Evolutionary conservation across 2,888 invertebrate species (phyloP), one percentile per base, ranked within the genome.

Genomic region (Poecilobothrus nobilitatus): DNA sequence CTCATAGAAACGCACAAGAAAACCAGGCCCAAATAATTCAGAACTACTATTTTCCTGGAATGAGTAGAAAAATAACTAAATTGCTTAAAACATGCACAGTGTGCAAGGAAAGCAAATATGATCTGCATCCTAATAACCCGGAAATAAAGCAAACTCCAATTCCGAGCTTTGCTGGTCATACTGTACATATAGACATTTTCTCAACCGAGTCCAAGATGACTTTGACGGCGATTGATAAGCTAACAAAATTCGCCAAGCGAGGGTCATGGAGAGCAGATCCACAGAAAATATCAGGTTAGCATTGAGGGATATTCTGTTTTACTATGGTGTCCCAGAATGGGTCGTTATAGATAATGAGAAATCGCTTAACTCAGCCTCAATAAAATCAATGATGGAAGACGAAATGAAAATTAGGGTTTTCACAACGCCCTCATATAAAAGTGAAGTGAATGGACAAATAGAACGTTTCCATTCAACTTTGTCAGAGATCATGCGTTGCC

Each of bases 381-480:
- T 70, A 27, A 33, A 22, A 4, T 61, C 41, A n/a, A 65, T 67
- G 34, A 53, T 68, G 53, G 21, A 65, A 61, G 66, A 66, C 18
- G 33, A 64, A n/a, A n/a, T 68, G 20, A 22, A 41, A 1, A 68
- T 70, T 0, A 12, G 62, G 61, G 18, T 65, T 8, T 70, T 64
- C 41, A 67, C 44, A 22, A 68, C 70, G 8, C 68, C 70, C 7
- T 1, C 67, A 8, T 62, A 68, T n/a, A 68, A 67, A 65, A 68
- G 67, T n/a, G 44, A 65, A 27, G 53, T 62, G 27, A 70, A 70
- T 41, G 68, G 68, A 8, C 21, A 63, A 53, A 62, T 67, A n/a
- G 69, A 70, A 53, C 27, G 69, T 1, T 66, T 63, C 44, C 70
- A 69, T 63, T 70, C 69, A 8, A 70, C 66, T 2, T 12, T 70